phyloP scores from a whole-genome alignment of 2,113 vertebrate genomes.

The rat (Rattus norvegicus) region DNA sequence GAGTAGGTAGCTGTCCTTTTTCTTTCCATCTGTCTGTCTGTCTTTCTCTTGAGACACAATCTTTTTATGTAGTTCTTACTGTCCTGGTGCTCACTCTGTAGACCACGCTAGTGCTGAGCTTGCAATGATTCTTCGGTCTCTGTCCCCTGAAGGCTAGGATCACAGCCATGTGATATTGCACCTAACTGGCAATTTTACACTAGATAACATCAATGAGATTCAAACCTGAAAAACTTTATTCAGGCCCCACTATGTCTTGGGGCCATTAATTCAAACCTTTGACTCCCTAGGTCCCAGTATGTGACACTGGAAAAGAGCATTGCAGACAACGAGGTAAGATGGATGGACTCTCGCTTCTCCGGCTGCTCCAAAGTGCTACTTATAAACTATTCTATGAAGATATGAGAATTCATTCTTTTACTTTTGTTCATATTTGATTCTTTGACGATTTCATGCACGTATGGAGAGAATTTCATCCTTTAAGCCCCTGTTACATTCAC shows the following conservation, averaged over 20 bases:
- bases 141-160: not conserved
- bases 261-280: constrained; percentile 13
- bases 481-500: not conserved
- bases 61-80: not conserved
- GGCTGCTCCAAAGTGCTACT: not conserved
- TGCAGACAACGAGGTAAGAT: not conserved
- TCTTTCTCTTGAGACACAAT: not conserved
- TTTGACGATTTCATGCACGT: not conserved
- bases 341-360: not conserved
- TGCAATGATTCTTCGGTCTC: not conserved
- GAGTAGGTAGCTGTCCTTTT: no score
- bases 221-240: not conserved
- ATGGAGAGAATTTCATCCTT: not conserved
- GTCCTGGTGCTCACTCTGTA: not conserved
- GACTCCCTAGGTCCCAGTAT: not conserved
- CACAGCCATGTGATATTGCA: not conserved
- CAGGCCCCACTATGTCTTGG: not conserved
- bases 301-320: constrained; percentile 1
- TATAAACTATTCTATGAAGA: not conserved
- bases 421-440: not conserved
- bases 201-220: not conserved
- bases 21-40: not conserved
- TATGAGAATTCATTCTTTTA: not conserved
- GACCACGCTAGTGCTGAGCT: not conserved
- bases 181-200: not conserved